Evolutionary conservation across 2,888 invertebrate species (phyloP), one percentile per base, ranked within the genome.

Genomic region (Cantharis flavilabris): DNA sequence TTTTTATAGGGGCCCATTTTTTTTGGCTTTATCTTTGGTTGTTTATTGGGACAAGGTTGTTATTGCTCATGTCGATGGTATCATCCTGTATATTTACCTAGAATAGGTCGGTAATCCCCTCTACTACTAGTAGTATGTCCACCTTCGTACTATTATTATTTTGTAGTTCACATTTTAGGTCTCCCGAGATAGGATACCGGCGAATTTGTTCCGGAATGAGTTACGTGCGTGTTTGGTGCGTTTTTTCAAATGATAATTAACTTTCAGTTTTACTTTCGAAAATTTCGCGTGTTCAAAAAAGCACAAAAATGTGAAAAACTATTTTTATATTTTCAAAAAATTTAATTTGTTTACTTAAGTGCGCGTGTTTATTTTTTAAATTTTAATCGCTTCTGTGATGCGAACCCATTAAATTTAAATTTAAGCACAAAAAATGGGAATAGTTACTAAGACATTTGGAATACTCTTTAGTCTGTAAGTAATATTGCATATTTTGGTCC

Each of bases 391-490:
- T 67, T 23, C 65, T 67, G 65, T 67, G 65, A 67, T 67, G 65
- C 65, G 10, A 67, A 67, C 26, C 23, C 23, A n/a, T 49, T 49
- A 49, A 49, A 9, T 49, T 49, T 49, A 49, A 49, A 49, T 49
- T 49, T 49, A 49, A n/a, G 14, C 30, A 33, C 49, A 14, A 30
- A 82, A 81, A 81, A 94, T 94, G 94, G 94, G 94, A 84, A 93
- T 94, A 87, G 92, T 94, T 84, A 94, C 94, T 78, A 94, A 94
- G 89, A 93, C 94, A 78, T 92, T 94, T 83, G 94, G 94, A 89
- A 93, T 94, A 87, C 92, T 94, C 87, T 94, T 94, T 91, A 94
- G 93, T 90, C 93, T 94, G 94, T 94, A 90, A 94, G 94, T 94
- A 30, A 30, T 30, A 77, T 49, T 73, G 18, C 18, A 26, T 73